Conservation (phyloP, 1,140 invertebrate species). For the Drosophila lacertosa region DNA sequence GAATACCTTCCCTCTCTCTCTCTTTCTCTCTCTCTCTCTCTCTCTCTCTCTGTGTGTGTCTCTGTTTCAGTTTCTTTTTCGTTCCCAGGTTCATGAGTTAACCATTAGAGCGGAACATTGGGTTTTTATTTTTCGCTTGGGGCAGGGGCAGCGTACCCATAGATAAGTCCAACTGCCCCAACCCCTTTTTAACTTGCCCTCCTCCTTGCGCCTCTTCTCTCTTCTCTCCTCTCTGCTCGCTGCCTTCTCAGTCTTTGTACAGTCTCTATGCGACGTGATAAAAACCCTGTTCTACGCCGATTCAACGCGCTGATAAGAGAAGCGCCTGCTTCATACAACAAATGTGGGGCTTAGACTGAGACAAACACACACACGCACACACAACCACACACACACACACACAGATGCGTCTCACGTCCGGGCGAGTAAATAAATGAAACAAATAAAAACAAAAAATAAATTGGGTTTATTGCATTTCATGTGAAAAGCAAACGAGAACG, state of each 20-base stretch:
- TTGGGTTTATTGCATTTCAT: constrained; percentile 80
- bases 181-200: neutral
- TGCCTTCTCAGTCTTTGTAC: neutral
- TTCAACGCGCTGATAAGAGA: constrained; percentile 60
- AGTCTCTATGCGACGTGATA: constrained; percentile 57
- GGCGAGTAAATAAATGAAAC: constrained; percentile 70
- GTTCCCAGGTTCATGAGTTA: constrained; percentile 3
- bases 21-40: neutral
- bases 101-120: constrained; percentile 18
- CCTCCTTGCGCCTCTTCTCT: neutral
- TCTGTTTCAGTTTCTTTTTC: neutral
- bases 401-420: constrained; percentile 41
- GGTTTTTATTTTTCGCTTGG: constrained; percentile 2
- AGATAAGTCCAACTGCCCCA: constrained; percentile 28
- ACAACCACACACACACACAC: neutral
- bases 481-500: constrained; percentile 65
- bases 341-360: constrained; percentile 5
- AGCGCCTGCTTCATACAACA: constrained; percentile 14
- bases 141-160: constrained; percentile 15
- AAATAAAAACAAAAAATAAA: constrained; percentile 81
- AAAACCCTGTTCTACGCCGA: constrained; percentile 61
- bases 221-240: neutral
- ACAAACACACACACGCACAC: constrained; percentile 3
- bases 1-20: neutral
- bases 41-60: neutral